These are phyloP conservation scores for Mycetomoellerius zeteki DNA, from an alignment of 1,140 invertebrate species.

Conservation along the genomic window DNA sequence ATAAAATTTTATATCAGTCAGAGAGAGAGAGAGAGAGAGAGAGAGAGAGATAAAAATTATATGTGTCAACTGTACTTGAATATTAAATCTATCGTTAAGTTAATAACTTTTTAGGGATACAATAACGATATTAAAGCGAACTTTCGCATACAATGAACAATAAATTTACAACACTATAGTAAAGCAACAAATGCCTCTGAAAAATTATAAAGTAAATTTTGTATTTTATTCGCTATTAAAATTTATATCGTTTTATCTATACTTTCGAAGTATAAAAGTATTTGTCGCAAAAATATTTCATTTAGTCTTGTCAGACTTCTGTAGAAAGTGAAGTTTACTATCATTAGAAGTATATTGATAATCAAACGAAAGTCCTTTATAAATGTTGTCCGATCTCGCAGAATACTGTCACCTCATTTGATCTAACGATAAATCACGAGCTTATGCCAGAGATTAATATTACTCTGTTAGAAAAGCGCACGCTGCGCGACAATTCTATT, in stretches of 20 bases:
- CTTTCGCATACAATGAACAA: neutral
- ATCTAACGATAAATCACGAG: slow-evolving; percentile 1
- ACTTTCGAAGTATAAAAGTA: neutral
- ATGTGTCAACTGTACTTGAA: neutral
- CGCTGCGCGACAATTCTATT: slow-evolving; percentile 8
- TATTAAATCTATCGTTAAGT: neutral
- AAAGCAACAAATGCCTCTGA: neutral
- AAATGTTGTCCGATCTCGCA: neutral
- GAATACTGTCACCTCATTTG: slow-evolving; percentile 5
- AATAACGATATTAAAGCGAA: slow-evolving; percentile 3
- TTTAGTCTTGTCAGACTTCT: neutral
- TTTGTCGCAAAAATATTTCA: neutral
- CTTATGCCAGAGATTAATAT: neutral
- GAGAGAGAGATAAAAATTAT: neutral
- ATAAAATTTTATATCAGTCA: neutral
- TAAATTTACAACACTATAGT: slow-evolving; percentile 18
- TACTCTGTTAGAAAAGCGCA: neutral
- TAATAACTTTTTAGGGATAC: neutral
- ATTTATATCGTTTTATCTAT: neutral
- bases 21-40: neutral
- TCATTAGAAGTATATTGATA: neutral
- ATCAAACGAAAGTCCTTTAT: neutral
- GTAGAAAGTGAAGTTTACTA: slow-evolving; percentile 21
- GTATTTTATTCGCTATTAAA: slow-evolving; percentile 27
- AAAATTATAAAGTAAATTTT: neutral